Base-by-base conservation (phyloP, 2,113 vertebrate genomes). In the Ibidorhyncha struthersii region DNA sequence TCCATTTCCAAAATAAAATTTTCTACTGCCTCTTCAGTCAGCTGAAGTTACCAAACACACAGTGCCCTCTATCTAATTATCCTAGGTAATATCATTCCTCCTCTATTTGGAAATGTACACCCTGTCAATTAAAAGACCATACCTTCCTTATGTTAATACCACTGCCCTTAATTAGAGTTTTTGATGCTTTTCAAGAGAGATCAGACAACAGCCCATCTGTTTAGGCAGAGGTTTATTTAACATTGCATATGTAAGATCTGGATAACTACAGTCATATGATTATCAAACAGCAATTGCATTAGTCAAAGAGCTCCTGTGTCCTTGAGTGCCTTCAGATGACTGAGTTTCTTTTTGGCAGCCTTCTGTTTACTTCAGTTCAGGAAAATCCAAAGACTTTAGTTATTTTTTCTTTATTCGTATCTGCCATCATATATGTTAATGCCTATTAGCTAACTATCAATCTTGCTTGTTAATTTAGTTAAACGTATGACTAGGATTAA, bases 181-280 rank as follows among this genome's bases (percentile, higher is more conserved):
- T 59, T 63, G 77, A 63, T 84, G 59, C 22, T 26, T 90, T 97
- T 92, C 82, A 92, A 56, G 65, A 82, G 47, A 93, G 5, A 84
- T 58, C 43, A 91, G 63, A 59, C 55, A 91, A 58, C 50, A 66
- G 65, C 26, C 94, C 94, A 96, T 96, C 95, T 97, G 95, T 94
- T 97, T 81, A 74, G 49, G 34, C 70, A 94, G 66, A 82, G 50
- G 41, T 84, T 96, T 96, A 86, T 96, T 97, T 95, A 95, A 94
- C 69, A 66, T 10, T 83, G 61, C 77, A 38, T 78, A 70, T 95
- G 89, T 89, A 89, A 49, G 15, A 43, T 79, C 73, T 55, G 25
- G 29, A 59, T 84, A 94, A 94, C 27, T 86, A 34, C 41, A 74
- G 77, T 78, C 55, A 43, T 81, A 77, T 2, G 19, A 88, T 73